Conservation (phyloP, 53 echinoderm and acorn worm species). For the Crossaster papposus region DNA sequence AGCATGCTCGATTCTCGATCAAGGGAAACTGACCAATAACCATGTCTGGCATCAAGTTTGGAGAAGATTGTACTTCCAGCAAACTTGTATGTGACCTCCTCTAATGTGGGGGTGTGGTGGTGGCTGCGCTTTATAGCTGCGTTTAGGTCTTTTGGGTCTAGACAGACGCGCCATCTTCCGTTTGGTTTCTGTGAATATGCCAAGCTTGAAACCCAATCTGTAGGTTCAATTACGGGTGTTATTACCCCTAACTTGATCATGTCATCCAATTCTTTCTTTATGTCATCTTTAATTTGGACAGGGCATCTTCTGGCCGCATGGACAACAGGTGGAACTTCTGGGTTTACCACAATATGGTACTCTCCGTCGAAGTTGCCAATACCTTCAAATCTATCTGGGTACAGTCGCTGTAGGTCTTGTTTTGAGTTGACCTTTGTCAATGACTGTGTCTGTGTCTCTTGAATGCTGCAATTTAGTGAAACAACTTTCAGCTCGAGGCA, state of each 20-base stretch:
- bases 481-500: slow-evolving; percentile 28
- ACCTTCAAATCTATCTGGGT: slow-evolving; percentile 68
- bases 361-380: slow-evolving; percentile 64
- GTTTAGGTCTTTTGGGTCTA: slow-evolving; percentile 80
- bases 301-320: slow-evolving; percentile 69
- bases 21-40: slow-evolving; percentile 73
- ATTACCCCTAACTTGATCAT: slow-evolving; percentile 63
- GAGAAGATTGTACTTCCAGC: slow-evolving; percentile 54
- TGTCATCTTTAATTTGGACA: slow-evolving; percentile 62
- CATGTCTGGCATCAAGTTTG: slow-evolving; percentile 77
- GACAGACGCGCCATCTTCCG: slow-evolving; percentile 62
- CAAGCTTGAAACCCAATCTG: slow-evolving; percentile 71
- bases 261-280: slow-evolving; percentile 71
- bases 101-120: slow-evolving; percentile 68
- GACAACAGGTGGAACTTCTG: slow-evolving; percentile 52
- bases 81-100: slow-evolving; percentile 70
- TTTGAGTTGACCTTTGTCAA: slow-evolving; percentile 11
- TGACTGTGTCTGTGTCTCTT: neutral
- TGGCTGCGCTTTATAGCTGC: slow-evolving; percentile 66
- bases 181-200: slow-evolving; percentile 52
- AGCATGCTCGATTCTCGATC: slow-evolving; percentile 58
- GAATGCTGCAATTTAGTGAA: slow-evolving; percentile 36
- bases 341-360: slow-evolving; percentile 57
- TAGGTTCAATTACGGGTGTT: slow-evolving; percentile 51
- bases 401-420: slow-evolving; percentile 58